phyloP scores from a whole-genome alignment of 2,797 vertebrate species.

The Cuculus canorus region DNA sequence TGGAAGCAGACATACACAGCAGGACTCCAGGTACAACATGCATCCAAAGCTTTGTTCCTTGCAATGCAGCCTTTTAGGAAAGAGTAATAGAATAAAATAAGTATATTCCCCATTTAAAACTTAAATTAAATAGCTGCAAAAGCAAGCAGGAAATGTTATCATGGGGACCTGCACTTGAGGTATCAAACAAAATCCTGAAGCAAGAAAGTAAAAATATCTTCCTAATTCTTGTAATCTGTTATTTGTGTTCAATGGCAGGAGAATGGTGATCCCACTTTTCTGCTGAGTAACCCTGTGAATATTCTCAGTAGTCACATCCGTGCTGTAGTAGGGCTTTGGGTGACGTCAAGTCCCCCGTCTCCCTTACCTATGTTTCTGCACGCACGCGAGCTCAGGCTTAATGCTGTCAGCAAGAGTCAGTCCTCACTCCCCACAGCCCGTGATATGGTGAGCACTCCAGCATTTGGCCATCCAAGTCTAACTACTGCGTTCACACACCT shows the following conservation, averaged over 20 bases:
- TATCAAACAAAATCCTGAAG: background rate
- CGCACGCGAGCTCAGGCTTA: background rate
- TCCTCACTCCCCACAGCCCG: background rate
- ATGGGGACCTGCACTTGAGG: fast-evolving
- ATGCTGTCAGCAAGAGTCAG: background rate
- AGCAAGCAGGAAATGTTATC: background rate
- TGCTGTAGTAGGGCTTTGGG: background rate
- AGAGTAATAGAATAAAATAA: background rate
- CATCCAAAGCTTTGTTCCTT: background rate
- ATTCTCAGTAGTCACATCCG: background rate
- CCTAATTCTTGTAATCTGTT: background rate
- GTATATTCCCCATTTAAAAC: background rate
- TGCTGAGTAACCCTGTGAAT: background rate
- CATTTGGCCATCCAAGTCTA: background rate
- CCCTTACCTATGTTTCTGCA: background rate
- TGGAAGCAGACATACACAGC: background rate
- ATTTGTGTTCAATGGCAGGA: background rate
- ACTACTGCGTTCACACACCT: background rate
- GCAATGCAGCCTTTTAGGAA: background rate
- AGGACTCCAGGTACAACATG: background rate
- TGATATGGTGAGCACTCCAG: background rate
- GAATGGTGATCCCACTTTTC: background rate
- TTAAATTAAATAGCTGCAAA: background rate
- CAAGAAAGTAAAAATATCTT: background rate
- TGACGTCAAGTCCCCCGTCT: background rate